phyloP scores from a whole-genome alignment of 2,797 vertebrate genomes.

The Galago senegalensis region DNA sequence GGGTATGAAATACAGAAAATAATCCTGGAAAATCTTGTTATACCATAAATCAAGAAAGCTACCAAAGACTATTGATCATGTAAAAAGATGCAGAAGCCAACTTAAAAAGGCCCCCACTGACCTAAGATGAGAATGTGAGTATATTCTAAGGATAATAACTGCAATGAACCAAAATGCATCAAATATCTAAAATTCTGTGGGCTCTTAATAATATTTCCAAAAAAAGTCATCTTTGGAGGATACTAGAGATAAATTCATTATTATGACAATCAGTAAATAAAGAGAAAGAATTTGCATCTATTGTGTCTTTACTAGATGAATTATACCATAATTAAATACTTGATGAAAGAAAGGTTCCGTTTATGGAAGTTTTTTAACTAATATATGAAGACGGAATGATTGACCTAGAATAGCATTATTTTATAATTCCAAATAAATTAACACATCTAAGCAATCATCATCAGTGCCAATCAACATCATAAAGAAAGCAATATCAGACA shows the following conservation, averaged over 20 bases:
- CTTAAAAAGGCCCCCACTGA: neutral
- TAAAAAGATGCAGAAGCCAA: constrained; percentile 45
- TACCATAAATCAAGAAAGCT: constrained; percentile 31
- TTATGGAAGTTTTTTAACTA: constrained; percentile 11
- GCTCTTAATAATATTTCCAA: neutral
- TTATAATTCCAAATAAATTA: constrained; percentile 2
- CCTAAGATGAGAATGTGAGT: neutral
- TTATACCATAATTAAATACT: constrained; percentile 8
- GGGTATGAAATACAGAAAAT: constrained; percentile 19
- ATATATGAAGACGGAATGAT: neutral
- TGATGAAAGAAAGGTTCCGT: neutral
- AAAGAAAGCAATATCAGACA: neutral
- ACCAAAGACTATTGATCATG: neutral
- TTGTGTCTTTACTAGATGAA: neutral
- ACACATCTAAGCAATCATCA: neutral
- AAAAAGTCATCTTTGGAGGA: neutral
- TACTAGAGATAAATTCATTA: constrained; percentile 14
- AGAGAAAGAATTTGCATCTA: neutral
- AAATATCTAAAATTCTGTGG: constrained; percentile 6
- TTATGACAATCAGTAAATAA: neutral
- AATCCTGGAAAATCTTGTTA: neutral
- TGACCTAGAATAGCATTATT: constrained; percentile 14
- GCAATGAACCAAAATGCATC: neutral
- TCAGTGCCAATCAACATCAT: neutral
- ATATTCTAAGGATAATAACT: neutral